These are phyloP conservation scores for Ochropleura leucogaster DNA, from an alignment of 2,888 invertebrate genomes.

Conservation along the genomic window DNA sequence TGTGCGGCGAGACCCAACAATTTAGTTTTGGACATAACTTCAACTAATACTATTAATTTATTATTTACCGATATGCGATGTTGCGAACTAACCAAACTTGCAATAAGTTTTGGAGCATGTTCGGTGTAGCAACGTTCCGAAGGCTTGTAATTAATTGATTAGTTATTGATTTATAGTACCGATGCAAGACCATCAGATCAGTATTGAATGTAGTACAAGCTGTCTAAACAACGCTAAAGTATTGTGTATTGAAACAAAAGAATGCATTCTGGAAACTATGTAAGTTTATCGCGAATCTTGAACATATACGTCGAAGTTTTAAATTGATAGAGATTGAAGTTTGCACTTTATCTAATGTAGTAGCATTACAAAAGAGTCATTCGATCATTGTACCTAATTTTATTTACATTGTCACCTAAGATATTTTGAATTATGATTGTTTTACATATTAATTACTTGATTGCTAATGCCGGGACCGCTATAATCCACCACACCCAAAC, in stretches of 20 bases:
- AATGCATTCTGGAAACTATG: not conserved
- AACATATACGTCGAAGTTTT: not conserved
- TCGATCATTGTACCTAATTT: not conserved
- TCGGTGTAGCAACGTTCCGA: constrained; percentile 49
- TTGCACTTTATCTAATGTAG: not conserved
- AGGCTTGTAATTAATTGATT: constrained; percentile 53
- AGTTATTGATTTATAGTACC: constrained; percentile 31
- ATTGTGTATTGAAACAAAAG: constrained; percentile 10
- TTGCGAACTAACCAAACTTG: constrained; percentile 53
- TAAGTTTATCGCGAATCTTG: not conserved
- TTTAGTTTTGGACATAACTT: constrained; percentile 49
- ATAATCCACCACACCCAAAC: constrained; percentile 40
- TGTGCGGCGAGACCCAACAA: constrained; percentile 29
- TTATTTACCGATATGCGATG: constrained; percentile 53
- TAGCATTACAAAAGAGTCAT: not conserved
- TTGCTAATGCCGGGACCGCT: constrained; percentile 40
- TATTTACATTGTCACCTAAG: constrained; percentile 2
- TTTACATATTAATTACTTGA: constrained; percentile 46
- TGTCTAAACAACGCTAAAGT: not conserved
- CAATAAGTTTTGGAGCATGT: constrained; percentile 49
- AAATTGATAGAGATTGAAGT: not conserved
- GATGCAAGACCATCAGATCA: constrained; percentile 7
- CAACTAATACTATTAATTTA: constrained; percentile 52
- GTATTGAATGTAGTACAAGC: constrained; percentile 5
- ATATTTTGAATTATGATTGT: constrained; percentile 39